phyloP scores from a whole-genome alignment of 37 sponge, comb jelly and placozoan species.

The Spongia lamella region DNA sequence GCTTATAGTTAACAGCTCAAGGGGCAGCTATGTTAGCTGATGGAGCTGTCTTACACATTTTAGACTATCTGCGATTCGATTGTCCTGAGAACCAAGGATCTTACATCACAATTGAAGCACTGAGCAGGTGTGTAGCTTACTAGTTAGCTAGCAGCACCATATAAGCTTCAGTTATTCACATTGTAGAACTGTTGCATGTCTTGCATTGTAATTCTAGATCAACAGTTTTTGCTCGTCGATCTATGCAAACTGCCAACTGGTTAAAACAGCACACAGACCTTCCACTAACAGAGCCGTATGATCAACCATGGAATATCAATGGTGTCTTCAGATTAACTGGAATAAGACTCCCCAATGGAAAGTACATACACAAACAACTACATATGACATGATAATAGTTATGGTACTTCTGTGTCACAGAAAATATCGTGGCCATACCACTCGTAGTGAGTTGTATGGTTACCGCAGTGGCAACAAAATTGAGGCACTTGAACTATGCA shows the following conservation, averaged over 20 bases:
- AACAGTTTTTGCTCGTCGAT: conserved; percentile 41
- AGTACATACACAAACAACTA: conserved; percentile 1
- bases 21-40: conserved; percentile 54
- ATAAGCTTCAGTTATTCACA: no score
- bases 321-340: conserved; percentile 51
- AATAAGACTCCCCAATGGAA: conserved; percentile 32
- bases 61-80: conserved; percentile 44
- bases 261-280: conserved; percentile 24
- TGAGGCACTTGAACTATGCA: conserved; percentile 48
- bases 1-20: conserved; percentile 33
- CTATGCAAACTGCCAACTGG: conserved; percentile 17
- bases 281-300: background rate
- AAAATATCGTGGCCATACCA: conserved; percentile 40
- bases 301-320: conserved; percentile 37
- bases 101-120: conserved; percentile 38
- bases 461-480: conserved; percentile 45
- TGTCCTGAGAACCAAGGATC: conserved; percentile 50
- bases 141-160: background rate
- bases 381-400: no score
- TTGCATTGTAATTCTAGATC: conserved; percentile 11
- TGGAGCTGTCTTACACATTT: conserved; percentile 44
- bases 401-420: conserved; percentile 8
- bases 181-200: no score
- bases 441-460: conserved; percentile 42
- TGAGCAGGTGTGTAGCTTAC: conserved; percentile 26